Conservation (phyloP, 1,140 invertebrate species). For the Drosophila sturtevanti region DNA sequence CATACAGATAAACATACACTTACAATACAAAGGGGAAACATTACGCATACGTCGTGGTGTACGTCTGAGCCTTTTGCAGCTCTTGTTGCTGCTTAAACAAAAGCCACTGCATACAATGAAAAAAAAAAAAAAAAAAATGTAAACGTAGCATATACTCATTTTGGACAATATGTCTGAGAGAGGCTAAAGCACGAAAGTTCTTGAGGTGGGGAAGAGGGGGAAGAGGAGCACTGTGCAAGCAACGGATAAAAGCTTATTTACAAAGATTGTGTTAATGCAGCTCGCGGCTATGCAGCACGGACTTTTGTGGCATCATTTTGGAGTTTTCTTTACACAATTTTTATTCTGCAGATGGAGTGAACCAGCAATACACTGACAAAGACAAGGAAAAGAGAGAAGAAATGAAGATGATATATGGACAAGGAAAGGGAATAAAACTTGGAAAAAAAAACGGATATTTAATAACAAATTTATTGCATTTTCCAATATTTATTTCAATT, state of each 20-base stretch:
- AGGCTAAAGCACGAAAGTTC: background rate
- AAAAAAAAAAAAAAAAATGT: conserved; percentile 39
- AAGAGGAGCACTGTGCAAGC: conserved; percentile 24
- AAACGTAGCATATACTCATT: conserved; percentile 32
- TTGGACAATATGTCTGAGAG: conserved; percentile 59
- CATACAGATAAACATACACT: conserved; percentile 28
- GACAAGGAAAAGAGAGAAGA: background rate
- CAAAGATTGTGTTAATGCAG: conserved; percentile 74
- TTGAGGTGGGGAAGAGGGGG: background rate
- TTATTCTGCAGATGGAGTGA: conserved; percentile 31
- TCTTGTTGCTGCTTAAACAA: conserved; percentile 58
- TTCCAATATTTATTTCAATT: too few relatives aligned
- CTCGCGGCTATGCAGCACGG: conserved; percentile 72
- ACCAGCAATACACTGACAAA: background rate
- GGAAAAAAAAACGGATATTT: background rate
- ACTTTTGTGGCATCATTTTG: conserved; percentile 61
- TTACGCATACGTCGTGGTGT: conserved; percentile 70
- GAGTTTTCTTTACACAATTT: conserved; percentile 36
- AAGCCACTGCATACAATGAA: conserved; percentile 55
- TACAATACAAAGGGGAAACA: conserved; percentile 49
- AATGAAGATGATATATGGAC: background rate
- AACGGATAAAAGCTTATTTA: conserved; percentile 75
- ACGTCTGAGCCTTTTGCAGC: conserved; percentile 54
- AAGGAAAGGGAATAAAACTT: background rate
- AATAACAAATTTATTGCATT: too few relatives aligned